These are phyloP conservation scores for Sthenelais limicola DNA, from an alignment of 2,888 invertebrate genomes.

Conservation along the genomic window DNA sequence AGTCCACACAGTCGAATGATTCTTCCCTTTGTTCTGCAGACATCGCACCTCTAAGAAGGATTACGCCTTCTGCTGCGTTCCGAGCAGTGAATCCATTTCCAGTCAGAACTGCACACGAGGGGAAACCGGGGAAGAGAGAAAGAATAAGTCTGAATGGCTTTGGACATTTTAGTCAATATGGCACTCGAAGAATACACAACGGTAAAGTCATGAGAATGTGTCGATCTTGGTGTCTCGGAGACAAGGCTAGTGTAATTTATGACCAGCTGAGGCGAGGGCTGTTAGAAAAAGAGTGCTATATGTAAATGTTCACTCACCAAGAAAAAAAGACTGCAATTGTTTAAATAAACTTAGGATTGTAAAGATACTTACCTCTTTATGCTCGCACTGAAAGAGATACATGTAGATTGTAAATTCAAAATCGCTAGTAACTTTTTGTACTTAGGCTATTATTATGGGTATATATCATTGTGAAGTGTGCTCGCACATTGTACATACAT, in stretches of 20 bases:
- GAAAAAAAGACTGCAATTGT: too few relatives aligned
- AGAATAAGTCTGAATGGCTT: slow-evolving; percentile 19
- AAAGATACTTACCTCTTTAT: too few relatives aligned
- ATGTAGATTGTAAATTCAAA: too few relatives aligned
- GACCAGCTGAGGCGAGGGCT: slow-evolving; percentile 1
- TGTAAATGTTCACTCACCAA: too few relatives aligned
- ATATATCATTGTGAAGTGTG: too few relatives aligned
- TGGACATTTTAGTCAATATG: slow-evolving; percentile 1
- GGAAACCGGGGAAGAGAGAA: too few relatives aligned
- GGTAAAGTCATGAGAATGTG: slow-evolving; percentile 32
- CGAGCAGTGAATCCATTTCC: background rate
- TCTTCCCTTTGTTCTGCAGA: slow-evolving; percentile 14
- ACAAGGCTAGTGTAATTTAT: slow-evolving; percentile 17
- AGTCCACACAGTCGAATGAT: slow-evolving; percentile 15
- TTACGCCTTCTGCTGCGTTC: background rate
- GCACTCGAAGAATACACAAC: slow-evolving; percentile 17
- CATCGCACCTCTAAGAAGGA: slow-evolving; percentile 7
- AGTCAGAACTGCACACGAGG: too few relatives aligned
- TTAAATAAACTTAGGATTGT: too few relatives aligned
- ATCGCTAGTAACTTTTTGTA: too few relatives aligned
- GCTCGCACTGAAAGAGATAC: too few relatives aligned
- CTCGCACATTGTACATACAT: too few relatives aligned
- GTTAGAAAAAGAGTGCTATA: slow-evolving; percentile 23
- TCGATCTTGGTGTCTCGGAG: slow-evolving; percentile 22
- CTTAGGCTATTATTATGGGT: too few relatives aligned